Conservation (phyloP, 1,140 invertebrate species). For the Meloidogyne exigua region DNA sequence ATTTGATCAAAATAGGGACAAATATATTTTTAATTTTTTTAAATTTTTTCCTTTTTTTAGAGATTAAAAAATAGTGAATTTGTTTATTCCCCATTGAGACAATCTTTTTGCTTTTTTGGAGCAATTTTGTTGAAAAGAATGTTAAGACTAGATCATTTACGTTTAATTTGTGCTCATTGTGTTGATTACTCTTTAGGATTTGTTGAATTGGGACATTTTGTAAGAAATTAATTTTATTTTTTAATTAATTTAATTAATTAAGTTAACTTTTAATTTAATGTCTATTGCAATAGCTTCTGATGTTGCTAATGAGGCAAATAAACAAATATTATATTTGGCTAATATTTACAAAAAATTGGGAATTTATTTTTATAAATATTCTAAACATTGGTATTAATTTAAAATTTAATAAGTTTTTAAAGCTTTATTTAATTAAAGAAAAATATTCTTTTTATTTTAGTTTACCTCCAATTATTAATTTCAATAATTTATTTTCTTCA, state of each 20-base stretch:
- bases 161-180: constrained; percentile 23
- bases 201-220: constrained; percentile 37
- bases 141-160: constrained; percentile 26
- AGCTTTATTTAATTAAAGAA: not conserved
- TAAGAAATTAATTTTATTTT: constrained; percentile 8
- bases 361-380: constrained; percentile 25
- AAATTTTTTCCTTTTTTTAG: constrained; percentile 28
- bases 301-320: constrained; percentile 25
- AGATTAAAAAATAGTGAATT: constrained; percentile 29
- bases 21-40: not conserved
- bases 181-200: constrained; percentile 34
- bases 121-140: constrained; percentile 25
- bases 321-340: constrained; percentile 16
- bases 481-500: not conserved
- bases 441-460: not conserved
- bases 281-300: constrained; percentile 30
- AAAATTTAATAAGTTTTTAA: too few relatives aligned
- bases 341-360: constrained; percentile 21
- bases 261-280: constrained; percentile 38
- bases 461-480: constrained; percentile 5
- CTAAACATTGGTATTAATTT: constrained; percentile 4
- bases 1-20: too few relatives aligned
- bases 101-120: constrained; percentile 32
- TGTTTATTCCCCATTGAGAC: constrained; percentile 17
- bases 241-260: constrained; percentile 7